Conservation (phyloP, 2,888 invertebrate species). For the Oligia strigilis region DNA sequence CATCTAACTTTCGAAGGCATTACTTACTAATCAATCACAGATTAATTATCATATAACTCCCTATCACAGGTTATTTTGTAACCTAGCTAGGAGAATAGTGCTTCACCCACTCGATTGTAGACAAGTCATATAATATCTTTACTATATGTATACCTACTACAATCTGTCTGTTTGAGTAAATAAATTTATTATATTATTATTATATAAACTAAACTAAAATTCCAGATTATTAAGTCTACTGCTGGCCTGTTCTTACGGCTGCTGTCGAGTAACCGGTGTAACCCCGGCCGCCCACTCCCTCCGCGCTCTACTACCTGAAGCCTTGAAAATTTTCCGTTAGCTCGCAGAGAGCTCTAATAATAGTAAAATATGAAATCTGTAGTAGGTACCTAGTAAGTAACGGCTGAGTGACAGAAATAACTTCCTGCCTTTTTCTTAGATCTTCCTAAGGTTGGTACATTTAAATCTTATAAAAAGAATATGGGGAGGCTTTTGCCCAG, state of each 20-base stretch:
- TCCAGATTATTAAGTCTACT: background rate
- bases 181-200: background rate
- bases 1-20: background rate
- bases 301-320: constrained; percentile 28
- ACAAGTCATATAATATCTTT: too few relatives aligned
- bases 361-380: constrained; percentile 16
- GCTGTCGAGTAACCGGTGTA: background rate
- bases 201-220: background rate
- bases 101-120: too few relatives aligned
- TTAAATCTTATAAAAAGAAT: background rate
- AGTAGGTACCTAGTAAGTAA: too few relatives aligned
- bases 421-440: background rate
- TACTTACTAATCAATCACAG: background rate
- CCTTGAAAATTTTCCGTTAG: constrained; percentile 23
- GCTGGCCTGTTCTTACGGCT: constrained; percentile 2
- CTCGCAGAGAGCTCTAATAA: constrained; percentile 7
- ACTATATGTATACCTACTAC: too few relatives aligned
- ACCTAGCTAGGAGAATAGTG: too few relatives aligned
- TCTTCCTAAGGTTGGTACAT: background rate
- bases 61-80: too few relatives aligned
- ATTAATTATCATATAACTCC: background rate
- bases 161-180: too few relatives aligned
- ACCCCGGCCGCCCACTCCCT: constrained; percentile 18
- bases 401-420: background rate
- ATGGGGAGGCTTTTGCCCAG: background rate